Percentiles rank a stretch among this genome's conserved stretches.
These are phyloP conservation scores for Drosophila trichaetosa DNA, from an alignment of 2,888 invertebrate genomes.

Conservation along the genomic window DNA sequence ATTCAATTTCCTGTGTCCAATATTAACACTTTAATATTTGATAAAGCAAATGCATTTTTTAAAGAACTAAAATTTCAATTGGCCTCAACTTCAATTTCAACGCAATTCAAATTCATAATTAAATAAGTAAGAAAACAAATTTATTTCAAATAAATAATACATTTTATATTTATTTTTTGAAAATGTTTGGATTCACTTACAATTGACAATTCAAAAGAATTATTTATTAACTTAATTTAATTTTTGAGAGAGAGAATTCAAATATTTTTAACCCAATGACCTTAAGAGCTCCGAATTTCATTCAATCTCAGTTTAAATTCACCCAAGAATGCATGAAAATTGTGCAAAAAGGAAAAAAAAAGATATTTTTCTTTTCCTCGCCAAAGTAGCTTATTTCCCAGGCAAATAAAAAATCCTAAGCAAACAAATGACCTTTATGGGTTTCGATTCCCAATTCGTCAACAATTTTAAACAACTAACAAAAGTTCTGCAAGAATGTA, in stretches of 20 bases:
- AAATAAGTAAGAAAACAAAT: neutral
- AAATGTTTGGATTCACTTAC: neutral
- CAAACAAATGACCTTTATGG: slow-evolving; percentile 1
- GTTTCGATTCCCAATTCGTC: neutral
- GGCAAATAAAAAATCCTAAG: slow-evolving; percentile 4
- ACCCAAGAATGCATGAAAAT: neutral
- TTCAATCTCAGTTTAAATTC: neutral
- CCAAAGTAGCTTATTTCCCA: neutral
- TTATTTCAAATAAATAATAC: no score
- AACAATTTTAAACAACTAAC: neutral
- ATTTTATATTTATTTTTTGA: neutral
- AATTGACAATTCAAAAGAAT: neutral
- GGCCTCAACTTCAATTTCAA: neutral
- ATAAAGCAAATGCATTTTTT: neutral
- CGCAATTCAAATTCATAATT: neutral
- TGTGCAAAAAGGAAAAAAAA: neutral
- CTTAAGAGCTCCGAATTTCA: neutral
- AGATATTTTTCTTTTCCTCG: neutral
- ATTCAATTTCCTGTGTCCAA: neutral
- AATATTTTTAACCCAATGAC: neutral
- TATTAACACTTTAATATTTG: neutral
- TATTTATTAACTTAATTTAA: neutral
- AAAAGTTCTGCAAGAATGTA: neutral
- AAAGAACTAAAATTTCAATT: neutral
- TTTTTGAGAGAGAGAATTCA: neutral